phyloP scores from a whole-genome alignment of 2,113 vertebrate species.

The Hemicordylus capensis region DNA sequence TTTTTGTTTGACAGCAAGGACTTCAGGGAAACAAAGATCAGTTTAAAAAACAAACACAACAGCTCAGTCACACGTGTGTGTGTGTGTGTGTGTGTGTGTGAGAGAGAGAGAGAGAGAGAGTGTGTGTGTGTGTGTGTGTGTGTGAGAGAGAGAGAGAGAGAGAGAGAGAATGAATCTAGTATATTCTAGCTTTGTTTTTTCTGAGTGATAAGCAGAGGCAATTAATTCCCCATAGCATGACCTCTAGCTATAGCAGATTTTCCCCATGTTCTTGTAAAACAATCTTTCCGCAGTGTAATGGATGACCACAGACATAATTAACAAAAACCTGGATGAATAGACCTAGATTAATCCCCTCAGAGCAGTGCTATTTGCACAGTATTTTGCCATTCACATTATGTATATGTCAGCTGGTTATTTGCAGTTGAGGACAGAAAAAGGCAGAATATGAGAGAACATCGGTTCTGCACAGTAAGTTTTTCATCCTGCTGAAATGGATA shows the following conservation, averaged over 20 bases:
- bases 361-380: conserved; percentile 44
- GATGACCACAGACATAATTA: conserved; percentile 54
- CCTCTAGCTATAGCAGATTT: conserved; percentile 24
- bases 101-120: too few relatives aligned
- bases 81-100: too few relatives aligned
- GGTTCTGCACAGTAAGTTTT: conserved; percentile 63
- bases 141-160: too few relatives aligned
- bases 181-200: conserved; percentile 14
- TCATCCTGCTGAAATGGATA: conserved; percentile 49
- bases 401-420: conserved; percentile 65
- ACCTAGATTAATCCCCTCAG: conserved; percentile 67
- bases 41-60: too few relatives aligned
- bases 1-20: conserved; percentile 10
- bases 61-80: too few relatives aligned
- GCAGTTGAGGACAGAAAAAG: conserved; percentile 58
- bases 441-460: conserved; percentile 60
- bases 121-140: too few relatives aligned
- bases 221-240: conserved; percentile 31
- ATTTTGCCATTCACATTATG: conserved; percentile 26
- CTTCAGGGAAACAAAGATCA: conserved; percentile 13
- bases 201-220: not conserved
- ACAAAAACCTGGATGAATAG: conserved; percentile 47
- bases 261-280: conserved; percentile 39
- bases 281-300: conserved; percentile 49
- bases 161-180: conserved; percentile 9